phyloP scores from a whole-genome alignment of 2,888 invertebrate species.

The Campoplex capitator region DNA sequence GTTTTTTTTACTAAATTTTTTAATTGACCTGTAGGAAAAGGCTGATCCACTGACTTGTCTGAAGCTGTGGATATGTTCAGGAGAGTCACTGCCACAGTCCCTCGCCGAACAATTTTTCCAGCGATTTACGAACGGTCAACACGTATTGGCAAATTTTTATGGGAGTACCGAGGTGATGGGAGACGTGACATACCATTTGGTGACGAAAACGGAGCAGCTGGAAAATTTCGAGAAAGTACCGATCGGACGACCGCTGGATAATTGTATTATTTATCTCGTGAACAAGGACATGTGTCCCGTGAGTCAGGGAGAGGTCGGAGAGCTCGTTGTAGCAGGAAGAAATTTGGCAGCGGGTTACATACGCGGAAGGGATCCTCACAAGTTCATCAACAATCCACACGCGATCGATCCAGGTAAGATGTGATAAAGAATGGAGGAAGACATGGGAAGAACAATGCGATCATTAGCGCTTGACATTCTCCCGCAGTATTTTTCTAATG shows the following conservation, averaged over 20 bases:
- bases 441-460: not conserved
- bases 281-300: slow-evolving; percentile 91
- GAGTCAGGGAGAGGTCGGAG: slow-evolving; percentile 91
- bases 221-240: slow-evolving; percentile 90
- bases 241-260: slow-evolving; percentile 92
- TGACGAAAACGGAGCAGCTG: slow-evolving; percentile 88
- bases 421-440: not conserved
- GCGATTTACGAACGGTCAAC: slow-evolving; percentile 88
- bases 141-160: slow-evolving; percentile 93
- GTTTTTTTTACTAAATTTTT: not conserved
- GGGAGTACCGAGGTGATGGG: slow-evolving; percentile 97
- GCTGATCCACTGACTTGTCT: slow-evolving; percentile 86
- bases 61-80: slow-evolving; percentile 94
- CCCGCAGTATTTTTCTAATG: not conserved
- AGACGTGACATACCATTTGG: slow-evolving; percentile 92
- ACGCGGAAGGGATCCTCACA: slow-evolving; percentile 90
- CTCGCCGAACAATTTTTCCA: slow-evolving; percentile 91
- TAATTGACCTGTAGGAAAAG: slow-evolving; percentile 82
- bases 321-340: slow-evolving; percentile 92
- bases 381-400: slow-evolving; percentile 91
- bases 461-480: not conserved
- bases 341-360: slow-evolving; percentile 94
- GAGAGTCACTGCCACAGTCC: slow-evolving; percentile 91
- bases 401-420: slow-evolving; percentile 87
- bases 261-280: slow-evolving; percentile 92